Evolutionary conservation across 2,888 invertebrate genomes (phyloP), one percentile per base, ranked within the genome.

Genomic region (Calameuta idolon): DNA sequence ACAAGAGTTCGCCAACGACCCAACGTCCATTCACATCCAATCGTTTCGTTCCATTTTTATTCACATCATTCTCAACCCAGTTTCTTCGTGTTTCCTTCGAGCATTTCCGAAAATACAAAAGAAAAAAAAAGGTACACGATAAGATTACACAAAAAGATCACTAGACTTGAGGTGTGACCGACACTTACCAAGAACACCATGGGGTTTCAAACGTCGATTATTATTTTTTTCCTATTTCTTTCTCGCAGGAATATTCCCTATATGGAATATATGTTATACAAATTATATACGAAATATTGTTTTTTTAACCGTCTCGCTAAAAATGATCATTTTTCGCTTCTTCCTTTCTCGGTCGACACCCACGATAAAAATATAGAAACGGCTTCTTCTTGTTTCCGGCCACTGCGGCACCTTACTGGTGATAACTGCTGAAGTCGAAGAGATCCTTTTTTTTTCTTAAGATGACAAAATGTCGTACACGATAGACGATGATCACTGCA

Each of bases 401-500:
- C 5, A 55, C 23, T 55, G 33, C 33, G 55, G 55, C 55, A 55
- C 55, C 55, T 55, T 23, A 9, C 23, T 5, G 9, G 3, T 9
- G 55, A 23, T 23, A 23, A 9, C 55, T 23, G 23, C 55, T 55
- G 55, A 55, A 23, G 55, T 55, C 55, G 55, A 40, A 40, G 23
- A 2, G 55, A 55, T 23, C 5, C 40, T 34, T 34, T 34, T 30
- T 69, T 30, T 76, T 35, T 40, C 30, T 34, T 68, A n/a, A 77
- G 74, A 75, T 55, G 34, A 11, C 55, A 55, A 55, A 55, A 55
- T 23, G 55, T 9, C 55, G 55, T 23, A 55, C 55, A 23, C 23
- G 23, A 23, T 55, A 23, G 31, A 71, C 33, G 76, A 12, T 74
- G 78, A 9, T 87, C 85, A 91, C 85, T 91, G 90, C 76, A 91